Evolutionary conservation across 2,888 invertebrate species (phyloP).

Genomic region (Iphiclides podalirius): DNA sequence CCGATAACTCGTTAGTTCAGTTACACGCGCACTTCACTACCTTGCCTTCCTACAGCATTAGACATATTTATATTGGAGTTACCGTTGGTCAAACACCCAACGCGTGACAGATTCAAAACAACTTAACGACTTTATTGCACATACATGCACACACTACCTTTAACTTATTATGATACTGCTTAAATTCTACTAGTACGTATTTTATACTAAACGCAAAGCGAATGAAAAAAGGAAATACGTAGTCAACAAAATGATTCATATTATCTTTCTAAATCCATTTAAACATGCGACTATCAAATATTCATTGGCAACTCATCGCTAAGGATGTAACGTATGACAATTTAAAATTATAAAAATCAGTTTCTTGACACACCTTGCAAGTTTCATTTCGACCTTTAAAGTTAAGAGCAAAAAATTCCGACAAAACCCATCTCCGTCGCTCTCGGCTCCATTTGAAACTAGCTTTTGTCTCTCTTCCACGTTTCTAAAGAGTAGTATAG

Average conservation of each 20-base stretch:
- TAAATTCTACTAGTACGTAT: too few species aligned
- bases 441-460: constrained; percentile 23
- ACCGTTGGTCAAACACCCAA: constrained; percentile 15
- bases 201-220: too few species aligned
- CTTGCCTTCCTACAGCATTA: constrained; percentile 5
- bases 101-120: neutral
- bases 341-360: neutral
- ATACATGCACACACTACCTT: too few species aligned
- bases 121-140: neutral
- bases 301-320: too few species aligned
- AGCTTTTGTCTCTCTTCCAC: constrained; percentile 39
- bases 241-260: too few species aligned
- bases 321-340: too few species aligned
- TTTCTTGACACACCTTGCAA: constrained; percentile 16
- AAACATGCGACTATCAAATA: too few species aligned
- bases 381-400: constrained; percentile 25
- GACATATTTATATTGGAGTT: constrained; percentile 18
- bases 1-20: constrained; percentile 7
- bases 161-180: too few species aligned
- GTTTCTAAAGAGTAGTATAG: constrained; percentile 49
- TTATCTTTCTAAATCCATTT: too few species aligned
- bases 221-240: too few species aligned
- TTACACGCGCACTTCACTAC: constrained; percentile 11
- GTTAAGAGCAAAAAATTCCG: constrained; percentile 41
- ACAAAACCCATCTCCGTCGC: constrained; percentile 34